These are phyloP conservation scores for Cottus gobio DNA, from an alignment of 2,113 vertebrate species.

Conservation along the genomic window DNA sequence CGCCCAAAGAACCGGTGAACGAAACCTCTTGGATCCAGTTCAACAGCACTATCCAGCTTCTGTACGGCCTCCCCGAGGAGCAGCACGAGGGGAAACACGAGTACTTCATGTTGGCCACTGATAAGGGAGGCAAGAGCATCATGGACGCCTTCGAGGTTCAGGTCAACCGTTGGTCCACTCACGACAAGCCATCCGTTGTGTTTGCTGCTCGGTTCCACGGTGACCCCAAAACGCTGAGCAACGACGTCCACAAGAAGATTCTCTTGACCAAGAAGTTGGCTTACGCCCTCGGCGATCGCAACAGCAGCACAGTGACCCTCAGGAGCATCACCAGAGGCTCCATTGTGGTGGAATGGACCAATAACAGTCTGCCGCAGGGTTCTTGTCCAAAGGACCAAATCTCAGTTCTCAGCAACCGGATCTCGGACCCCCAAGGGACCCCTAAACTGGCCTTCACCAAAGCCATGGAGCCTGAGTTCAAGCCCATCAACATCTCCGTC, in stretches of 20 bases:
- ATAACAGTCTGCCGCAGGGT: slow-evolving; percentile 90
- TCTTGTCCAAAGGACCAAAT: slow-evolving; percentile 93
- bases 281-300: slow-evolving; percentile 91
- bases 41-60: slow-evolving; percentile 94
- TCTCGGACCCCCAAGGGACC: slow-evolving; percentile 86
- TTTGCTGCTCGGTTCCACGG: slow-evolving; percentile 91
- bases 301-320: slow-evolving; percentile 92
- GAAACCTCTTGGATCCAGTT: slow-evolving; percentile 96
- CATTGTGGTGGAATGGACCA: slow-evolving; percentile 94
- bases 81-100: slow-evolving; percentile 90
- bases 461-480: slow-evolving; percentile 93
- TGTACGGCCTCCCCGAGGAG: slow-evolving; percentile 92
- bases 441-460: slow-evolving; percentile 85
- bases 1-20: slow-evolving; percentile 87
- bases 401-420: slow-evolving; percentile 84
- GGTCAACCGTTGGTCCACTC: slow-evolving; percentile 87
- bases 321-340: slow-evolving; percentile 90
- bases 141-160: slow-evolving; percentile 95
- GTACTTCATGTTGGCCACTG: slow-evolving; percentile 94
- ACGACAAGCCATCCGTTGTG: slow-evolving; percentile 88
- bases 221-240: slow-evolving; percentile 84
- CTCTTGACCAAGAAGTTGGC: slow-evolving; percentile 93
- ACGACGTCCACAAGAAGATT: slow-evolving; percentile 92
- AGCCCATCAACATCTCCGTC: slow-evolving; percentile 87
- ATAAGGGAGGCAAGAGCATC: slow-evolving; percentile 91